Evolutionary conservation across 2,113 vertebrate genomes (phyloP), one percentile per base, ranked within the genome.

Genomic region (Chionis minor): DNA sequence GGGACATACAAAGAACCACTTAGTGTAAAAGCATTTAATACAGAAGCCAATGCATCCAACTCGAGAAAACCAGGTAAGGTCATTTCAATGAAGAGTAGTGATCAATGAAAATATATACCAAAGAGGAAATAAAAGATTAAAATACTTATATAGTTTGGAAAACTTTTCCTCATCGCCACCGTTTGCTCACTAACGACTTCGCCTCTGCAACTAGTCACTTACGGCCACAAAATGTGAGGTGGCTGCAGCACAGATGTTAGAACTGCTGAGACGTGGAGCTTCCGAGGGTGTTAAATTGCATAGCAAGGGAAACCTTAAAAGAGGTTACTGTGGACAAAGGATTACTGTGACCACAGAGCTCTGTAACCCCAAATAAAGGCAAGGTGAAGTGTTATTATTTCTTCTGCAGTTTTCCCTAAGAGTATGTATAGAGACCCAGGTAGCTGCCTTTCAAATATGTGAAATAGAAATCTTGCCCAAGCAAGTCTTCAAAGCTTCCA

Each of bases 401-500:
- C 65, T 61, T 94, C 81, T 90, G 65, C 61, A 91, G 69, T 86
- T 96, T 91, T 47, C 70, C 80, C 63, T 71, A 79, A 16, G 58
- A 95, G 30, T n/a, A 40, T 18, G 49, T 20, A 51, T 0, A 45
- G 54, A 77, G 40, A 92, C 23, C 10, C 40, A 80, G 59, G 33
- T 58, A 95, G 74, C 27, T 93, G 70, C 69, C 81, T 96, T 96
- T 90, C 92, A 96, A 96, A 92, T 51, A 92, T 47, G 92, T 88
- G 96, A 90, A 96, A 83, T 2, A 77, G 85, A 94, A 96, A 88
- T 95, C 93, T 83, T 96, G 96, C 51, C 93, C 93, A 94, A 96
- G 94, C 96, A 96, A 95, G 93, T 85, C 92, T 94, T 96, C 93
- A 96, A 96, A 96, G 92, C 92, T 90, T 86, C 93, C 82, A 88